Percentiles rank a stretch among this genome's conserved stretches.
Conservation (phyloP, 2,113 vertebrate genomes). For the Perca fluviatilis region DNA sequence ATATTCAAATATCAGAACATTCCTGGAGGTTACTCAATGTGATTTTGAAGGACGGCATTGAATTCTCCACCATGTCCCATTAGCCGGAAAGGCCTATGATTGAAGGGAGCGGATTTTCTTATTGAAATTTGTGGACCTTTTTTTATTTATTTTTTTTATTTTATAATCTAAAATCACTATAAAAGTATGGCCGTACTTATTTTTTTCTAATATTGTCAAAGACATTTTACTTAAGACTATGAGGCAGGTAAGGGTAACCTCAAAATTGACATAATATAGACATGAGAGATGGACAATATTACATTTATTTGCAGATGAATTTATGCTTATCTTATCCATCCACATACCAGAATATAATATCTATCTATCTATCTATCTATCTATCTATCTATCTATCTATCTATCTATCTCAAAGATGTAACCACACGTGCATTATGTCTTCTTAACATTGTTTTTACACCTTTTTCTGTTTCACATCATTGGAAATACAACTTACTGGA, state of each 20-base stretch:
- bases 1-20: neutral
- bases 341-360: no score
- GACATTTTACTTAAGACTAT: neutral
- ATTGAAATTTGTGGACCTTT: neutral
- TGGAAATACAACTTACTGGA: no score
- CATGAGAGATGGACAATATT: neutral
- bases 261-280: neutral
- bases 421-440: no score
- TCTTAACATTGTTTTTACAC: no score
- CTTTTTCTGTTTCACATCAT: no score
- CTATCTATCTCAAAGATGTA: no score
- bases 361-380: no score
- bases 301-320: neutral
- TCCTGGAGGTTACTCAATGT: neutral
- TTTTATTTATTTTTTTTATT: neutral
- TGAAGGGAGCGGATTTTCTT: neutral
- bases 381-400: no score
- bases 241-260: neutral
- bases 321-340: neutral
- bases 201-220: neutral
- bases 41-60: neutral
- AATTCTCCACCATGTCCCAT: neutral
- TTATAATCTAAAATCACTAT: neutral
- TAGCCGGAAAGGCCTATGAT: neutral
- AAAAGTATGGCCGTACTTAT: neutral